Evolutionary conservation across 2,888 invertebrate species (phyloP).

Genomic region (Caenorhabditis sp.): DNA sequence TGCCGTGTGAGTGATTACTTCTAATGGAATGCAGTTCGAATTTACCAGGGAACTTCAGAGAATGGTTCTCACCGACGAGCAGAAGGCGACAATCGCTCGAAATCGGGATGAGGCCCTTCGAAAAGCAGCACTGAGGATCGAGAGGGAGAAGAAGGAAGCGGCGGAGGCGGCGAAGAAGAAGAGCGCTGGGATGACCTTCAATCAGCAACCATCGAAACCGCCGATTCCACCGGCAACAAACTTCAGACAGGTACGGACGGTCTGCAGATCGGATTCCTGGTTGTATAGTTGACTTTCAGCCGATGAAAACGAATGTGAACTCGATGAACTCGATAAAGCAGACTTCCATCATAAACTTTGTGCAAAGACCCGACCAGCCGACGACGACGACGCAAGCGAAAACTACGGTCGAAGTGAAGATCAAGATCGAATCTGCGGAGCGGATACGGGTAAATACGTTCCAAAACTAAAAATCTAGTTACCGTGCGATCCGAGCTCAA

Average conservation of each 20-base stretch:
- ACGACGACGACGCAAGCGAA: conserved; percentile 1
- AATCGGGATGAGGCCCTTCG: conserved; percentile 71
- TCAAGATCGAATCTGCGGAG: conserved; percentile 38
- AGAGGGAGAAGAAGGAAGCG: conserved; percentile 34
- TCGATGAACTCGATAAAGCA: conserved; percentile 36
- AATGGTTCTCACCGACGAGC: conserved; percentile 69
- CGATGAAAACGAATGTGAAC: conserved; percentile 34
- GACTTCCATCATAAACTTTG: conserved; percentile 33
- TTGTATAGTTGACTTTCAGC: too few species aligned
- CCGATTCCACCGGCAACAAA: not conserved
- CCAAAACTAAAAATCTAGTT: too few species aligned
- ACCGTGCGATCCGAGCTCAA: too few species aligned
- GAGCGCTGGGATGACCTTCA: not conserved
- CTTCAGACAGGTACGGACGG: not conserved
- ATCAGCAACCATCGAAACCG: conserved; percentile 15
- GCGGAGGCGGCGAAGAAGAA: not conserved
- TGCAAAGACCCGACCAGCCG: conserved; percentile 18
- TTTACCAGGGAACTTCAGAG: too few species aligned
- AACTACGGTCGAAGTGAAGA: conserved; percentile 45
- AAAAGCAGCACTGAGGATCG: conserved; percentile 53
- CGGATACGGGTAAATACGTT: conserved; percentile 11
- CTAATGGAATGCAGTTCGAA: too few species aligned
- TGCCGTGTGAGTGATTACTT: conserved; percentile 19
- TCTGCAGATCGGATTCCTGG: not conserved
- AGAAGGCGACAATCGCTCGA: conserved; percentile 63